These are phyloP conservation scores for Heliothis peltigera DNA, from an alignment of 2,888 invertebrate species.

Conservation along the genomic window DNA sequence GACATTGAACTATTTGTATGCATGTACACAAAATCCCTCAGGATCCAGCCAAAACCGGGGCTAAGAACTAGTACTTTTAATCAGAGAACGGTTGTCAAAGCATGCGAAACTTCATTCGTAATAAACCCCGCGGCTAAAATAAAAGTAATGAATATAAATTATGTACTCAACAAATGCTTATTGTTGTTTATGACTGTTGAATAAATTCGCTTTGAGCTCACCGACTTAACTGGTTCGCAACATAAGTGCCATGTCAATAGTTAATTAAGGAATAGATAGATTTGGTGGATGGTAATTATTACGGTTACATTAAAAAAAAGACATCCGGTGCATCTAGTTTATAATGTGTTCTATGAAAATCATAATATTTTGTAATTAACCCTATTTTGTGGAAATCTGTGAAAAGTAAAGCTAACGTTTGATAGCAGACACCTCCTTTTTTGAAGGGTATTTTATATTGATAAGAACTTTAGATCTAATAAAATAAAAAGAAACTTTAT, in stretches of 20 bases:
- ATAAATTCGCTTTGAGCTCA: conserved; percentile 36
- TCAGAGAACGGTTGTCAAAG: conserved; percentile 7
- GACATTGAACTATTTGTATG: too few relatives aligned
- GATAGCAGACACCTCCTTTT: too few relatives aligned
- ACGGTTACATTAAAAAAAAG: not conserved
- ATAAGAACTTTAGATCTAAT: too few relatives aligned
- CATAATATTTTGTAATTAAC: too few relatives aligned
- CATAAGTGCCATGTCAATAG: conserved; percentile 1
- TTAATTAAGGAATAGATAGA: not conserved
- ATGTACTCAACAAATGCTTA: conserved; percentile 41
- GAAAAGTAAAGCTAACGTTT: too few relatives aligned
- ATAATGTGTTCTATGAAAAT: too few relatives aligned
- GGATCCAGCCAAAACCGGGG: not conserved
- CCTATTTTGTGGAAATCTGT: too few relatives aligned
- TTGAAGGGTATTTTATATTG: too few relatives aligned
- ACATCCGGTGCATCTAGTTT: not conserved
- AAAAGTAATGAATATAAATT: conserved; percentile 41
- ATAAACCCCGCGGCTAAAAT: conserved; percentile 35
- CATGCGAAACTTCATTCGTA: conserved; percentile 13
- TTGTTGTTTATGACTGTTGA: conserved; percentile 44
- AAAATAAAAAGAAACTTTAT: too few relatives aligned
- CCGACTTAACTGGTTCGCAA: conserved; percentile 29
- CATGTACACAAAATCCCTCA: not conserved
- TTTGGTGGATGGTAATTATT: not conserved
- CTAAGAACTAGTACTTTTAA: not conserved